Percentiles rank a stretch among this genome's conserved stretches.
Conservation (phyloP, 2,113 vertebrate species). For the Daubentonia madagascariensis region DNA sequence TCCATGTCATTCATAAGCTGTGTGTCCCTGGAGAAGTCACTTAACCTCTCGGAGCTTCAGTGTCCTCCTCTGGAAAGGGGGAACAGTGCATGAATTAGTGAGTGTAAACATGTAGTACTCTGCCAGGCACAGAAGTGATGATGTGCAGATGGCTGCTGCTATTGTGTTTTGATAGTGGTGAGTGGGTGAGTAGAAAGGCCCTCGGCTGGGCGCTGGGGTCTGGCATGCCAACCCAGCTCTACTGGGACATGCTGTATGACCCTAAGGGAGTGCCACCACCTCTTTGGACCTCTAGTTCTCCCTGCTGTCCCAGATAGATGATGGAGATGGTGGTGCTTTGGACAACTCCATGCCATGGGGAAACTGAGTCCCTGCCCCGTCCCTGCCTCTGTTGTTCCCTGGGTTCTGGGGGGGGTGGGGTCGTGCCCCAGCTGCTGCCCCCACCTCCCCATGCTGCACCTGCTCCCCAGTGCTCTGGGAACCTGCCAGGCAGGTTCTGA, state of each 20-base stretch:
- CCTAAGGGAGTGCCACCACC: not conserved
- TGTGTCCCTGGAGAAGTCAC: not conserved
- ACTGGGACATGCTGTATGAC: not conserved
- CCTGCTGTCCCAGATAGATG: not conserved
- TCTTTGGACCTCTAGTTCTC: not conserved
- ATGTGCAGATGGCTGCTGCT: accelerated
- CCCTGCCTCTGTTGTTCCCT: not conserved
- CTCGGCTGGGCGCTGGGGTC: not conserved
- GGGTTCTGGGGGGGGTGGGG: not conserved
- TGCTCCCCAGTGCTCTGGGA: not conserved
- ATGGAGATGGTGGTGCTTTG: not conserved
- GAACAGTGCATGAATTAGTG: not conserved
- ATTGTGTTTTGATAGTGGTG: accelerated
- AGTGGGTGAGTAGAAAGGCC: not conserved
- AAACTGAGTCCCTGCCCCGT: not conserved
- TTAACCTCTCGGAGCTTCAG: not conserved
- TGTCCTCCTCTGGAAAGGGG: not conserved
- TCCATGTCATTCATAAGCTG: not conserved
- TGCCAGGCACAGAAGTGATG: not conserved
- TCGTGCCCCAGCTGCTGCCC: not conserved
- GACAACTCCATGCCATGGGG: accelerated
- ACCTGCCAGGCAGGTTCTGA: slow-evolving; percentile 62
- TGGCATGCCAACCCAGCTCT: not conserved
- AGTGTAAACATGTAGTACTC: accelerated
- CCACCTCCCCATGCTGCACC: not conserved